A percentile compares a stretch with the other conserved stretches of the same genome.
These are phyloP conservation scores for Sylvietta virens DNA, from an alignment of 2,113 vertebrate species.

Conservation along the genomic window DNA sequence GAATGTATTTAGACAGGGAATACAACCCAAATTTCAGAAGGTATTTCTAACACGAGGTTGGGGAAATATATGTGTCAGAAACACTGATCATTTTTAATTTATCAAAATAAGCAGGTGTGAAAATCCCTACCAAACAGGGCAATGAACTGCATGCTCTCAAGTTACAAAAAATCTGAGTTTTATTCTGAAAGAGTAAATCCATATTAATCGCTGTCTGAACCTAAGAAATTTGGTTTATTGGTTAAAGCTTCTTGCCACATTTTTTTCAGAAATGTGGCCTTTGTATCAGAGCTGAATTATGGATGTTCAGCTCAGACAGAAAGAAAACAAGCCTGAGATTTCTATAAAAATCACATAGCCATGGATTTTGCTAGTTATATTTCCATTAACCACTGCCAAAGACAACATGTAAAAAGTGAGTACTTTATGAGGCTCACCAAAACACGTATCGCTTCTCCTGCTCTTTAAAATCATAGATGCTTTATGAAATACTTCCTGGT, in stretches of 20 bases:
- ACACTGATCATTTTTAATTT: background rate
- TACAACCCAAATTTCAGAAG: background rate
- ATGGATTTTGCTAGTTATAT: fast-evolving
- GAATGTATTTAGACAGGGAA: background rate
- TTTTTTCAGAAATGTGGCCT: background rate
- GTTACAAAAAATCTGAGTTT: background rate
- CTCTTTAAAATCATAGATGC: background rate
- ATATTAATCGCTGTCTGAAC: background rate
- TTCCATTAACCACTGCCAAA: background rate
- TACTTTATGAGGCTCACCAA: background rate
- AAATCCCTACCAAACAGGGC: background rate
- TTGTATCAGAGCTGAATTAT: background rate
- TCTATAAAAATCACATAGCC: background rate
- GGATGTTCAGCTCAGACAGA: background rate
- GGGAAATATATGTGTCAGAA: background rate
- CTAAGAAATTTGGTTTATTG: fast-evolving
- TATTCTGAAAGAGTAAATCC: background rate
- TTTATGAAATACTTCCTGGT: background rate
- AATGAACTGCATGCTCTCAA: background rate
- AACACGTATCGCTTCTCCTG: too few relatives aligned
- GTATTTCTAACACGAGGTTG: background rate
- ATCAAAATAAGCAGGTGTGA: background rate
- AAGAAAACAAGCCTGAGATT: background rate
- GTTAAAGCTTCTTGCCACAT: background rate
- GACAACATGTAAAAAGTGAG: background rate